Conservation (phyloP, 2,113 vertebrate genomes). For the Rhea pennata region DNA sequence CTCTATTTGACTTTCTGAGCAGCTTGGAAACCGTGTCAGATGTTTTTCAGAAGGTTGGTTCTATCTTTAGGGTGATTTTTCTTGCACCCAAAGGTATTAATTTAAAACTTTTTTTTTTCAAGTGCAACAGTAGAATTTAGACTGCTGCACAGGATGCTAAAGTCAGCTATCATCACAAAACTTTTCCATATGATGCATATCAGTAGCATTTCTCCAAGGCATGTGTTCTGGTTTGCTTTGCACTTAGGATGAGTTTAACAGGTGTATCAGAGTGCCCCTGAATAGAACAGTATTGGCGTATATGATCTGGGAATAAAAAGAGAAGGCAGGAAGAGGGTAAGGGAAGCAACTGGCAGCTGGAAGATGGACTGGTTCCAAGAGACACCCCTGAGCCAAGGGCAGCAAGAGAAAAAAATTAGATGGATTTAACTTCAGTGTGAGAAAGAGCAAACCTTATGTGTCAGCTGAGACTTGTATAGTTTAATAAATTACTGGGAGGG, state of each 20-base stretch:
- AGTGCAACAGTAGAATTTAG: background rate
- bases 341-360: background rate
- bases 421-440: constrained; percentile 7
- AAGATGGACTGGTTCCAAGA: constrained; percentile 26
- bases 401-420: background rate
- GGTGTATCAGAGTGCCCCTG: background rate
- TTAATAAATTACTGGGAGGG: constrained; percentile 41
- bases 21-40: background rate
- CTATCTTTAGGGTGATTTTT: background rate
- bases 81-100: background rate
- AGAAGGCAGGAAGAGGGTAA: background rate
- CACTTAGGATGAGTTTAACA: background rate
- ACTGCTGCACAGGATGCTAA: background rate
- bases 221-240: background rate
- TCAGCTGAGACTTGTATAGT: background rate
- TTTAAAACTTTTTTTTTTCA: background rate
- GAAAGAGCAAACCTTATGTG: constrained; percentile 32
- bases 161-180: background rate
- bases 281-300: background rate
- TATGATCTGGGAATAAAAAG: background rate
- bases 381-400: background rate
- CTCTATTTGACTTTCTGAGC: background rate
- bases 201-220: background rate
- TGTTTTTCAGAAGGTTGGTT: background rate
- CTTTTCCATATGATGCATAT: constrained; percentile 28